Percentiles rank a stretch among this genome's conserved stretches.
Evolutionary conservation across 2,113 vertebrate species (phyloP).

Genomic region (Heterocephalus glaber): DNA sequence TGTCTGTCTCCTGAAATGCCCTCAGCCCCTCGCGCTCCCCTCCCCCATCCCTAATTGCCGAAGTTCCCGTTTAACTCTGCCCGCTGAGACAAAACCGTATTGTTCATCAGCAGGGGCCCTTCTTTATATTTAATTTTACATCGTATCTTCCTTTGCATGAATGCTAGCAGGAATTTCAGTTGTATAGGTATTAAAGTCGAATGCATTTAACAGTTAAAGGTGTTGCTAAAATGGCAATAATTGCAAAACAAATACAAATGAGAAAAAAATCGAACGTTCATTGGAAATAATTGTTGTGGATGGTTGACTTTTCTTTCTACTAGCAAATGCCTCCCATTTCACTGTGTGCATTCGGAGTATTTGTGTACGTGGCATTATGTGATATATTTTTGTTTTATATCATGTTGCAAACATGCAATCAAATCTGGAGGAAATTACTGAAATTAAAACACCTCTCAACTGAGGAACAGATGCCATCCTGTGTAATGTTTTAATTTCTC

Average conservation of each 20-base stretch:
- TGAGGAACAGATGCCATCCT: not conserved
- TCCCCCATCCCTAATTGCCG: constrained; percentile 73
- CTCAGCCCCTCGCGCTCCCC: constrained; percentile 18
- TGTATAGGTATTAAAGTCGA: not conserved
- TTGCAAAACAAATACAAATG: constrained; percentile 10
- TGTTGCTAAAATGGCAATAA: not conserved
- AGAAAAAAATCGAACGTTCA: not conserved
- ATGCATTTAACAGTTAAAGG: not conserved
- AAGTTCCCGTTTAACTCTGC: constrained; percentile 63
- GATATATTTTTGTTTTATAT: constrained; percentile 70
- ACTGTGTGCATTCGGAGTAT: not conserved
- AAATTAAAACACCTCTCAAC: constrained; percentile 61
- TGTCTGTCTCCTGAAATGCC: constrained; percentile 35
- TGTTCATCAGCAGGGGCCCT: constrained; percentile 60
- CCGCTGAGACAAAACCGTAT: constrained; percentile 61
- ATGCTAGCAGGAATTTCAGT: not conserved
- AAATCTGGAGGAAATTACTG: constrained; percentile 60
- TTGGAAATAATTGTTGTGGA: not conserved
- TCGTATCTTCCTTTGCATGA: constrained; percentile 4
- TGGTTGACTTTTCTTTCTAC: not conserved
- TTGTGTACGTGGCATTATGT: not conserved
- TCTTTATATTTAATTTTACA: constrained; percentile 27
- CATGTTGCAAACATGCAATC: not conserved
- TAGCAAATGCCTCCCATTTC: not conserved
- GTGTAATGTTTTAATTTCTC: constrained; percentile 44